Percentiles rank a stretch among this genome's conserved stretches.
Evolutionary conservation across 2,113 vertebrate genomes (phyloP).

Genomic region (Albula glossodonta): DNA sequence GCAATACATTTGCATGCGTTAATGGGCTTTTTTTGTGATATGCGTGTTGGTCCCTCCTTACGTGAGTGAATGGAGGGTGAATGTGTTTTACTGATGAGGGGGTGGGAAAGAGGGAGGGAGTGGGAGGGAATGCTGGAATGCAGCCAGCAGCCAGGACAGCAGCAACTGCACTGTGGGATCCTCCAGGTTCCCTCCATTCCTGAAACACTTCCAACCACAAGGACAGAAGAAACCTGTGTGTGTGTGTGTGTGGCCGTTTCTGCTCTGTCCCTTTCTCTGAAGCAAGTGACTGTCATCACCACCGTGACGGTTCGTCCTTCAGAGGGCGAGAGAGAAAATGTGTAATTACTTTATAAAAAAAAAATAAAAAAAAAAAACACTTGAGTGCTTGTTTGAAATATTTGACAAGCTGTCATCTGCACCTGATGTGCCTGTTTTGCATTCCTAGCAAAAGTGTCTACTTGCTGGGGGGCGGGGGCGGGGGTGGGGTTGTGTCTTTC

Average conservation of each 20-base stretch:
- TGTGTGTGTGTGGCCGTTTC: not conserved
- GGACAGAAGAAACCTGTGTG: not conserved
- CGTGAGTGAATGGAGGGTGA: constrained; percentile 19
- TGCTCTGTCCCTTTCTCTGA: constrained; percentile 10
- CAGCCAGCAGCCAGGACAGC: not conserved
- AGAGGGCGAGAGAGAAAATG: constrained; percentile 11
- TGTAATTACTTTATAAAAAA: constrained; percentile 30
- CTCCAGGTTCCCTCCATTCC: not conserved
- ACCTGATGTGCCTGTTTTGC: constrained; percentile 29
- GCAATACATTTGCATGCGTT: constrained; percentile 34
- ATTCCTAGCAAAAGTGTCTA: not conserved
- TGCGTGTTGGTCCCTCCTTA: not conserved
- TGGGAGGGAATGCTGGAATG: not conserved
- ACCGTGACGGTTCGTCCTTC: constrained; percentile 22
- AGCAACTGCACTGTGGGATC: not conserved
- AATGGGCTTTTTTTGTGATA: constrained; percentile 31
- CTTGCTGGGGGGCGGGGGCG: not conserved
- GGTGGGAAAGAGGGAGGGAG: not conserved
- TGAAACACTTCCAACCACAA: constrained; percentile 5
- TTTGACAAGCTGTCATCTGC: constrained; percentile 38
- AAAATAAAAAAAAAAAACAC: constrained; percentile 16
- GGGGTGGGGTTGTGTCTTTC: not conserved
- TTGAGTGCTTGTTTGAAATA: constrained; percentile 30
- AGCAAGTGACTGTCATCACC: not conserved
- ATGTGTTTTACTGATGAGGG: constrained; percentile 27